Conservation (phyloP, 2,113 vertebrate genomes). For the Philantomba maxwellii region DNA sequence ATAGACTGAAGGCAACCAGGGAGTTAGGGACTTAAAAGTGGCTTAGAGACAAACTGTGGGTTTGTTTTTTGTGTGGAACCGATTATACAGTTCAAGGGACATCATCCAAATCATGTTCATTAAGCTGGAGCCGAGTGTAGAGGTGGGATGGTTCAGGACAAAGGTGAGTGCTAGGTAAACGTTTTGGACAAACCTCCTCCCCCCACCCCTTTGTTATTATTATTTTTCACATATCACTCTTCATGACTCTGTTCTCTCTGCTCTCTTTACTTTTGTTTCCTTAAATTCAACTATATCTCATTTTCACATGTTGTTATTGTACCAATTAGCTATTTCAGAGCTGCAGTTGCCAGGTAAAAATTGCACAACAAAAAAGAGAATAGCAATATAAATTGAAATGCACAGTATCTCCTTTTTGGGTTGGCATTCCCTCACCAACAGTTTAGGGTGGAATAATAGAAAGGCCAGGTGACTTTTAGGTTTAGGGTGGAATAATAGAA, state of each 20-base stretch:
- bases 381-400: not conserved
- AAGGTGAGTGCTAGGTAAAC: slow-evolving; percentile 64
- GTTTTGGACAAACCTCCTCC: not conserved
- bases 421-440: not conserved
- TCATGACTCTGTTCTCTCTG: not conserved
- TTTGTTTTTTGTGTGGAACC: slow-evolving; percentile 58
- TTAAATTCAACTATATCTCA: not conserved
- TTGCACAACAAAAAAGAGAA: not conserved
- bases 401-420: not conserved
- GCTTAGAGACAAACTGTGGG: slow-evolving; percentile 72
- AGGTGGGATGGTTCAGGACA: slow-evolving; percentile 56
- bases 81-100: slow-evolving; percentile 73
- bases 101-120: slow-evolving; percentile 70
- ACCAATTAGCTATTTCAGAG: not conserved
- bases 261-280: not conserved
- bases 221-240: not conserved
- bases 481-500: not conserved
- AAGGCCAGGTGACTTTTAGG: not conserved
- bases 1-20: slow-evolving; percentile 78
- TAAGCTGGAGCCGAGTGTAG: slow-evolving; percentile 66
- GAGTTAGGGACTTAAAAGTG: slow-evolving; percentile 72
- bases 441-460: not conserved
- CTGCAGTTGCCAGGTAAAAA: not conserved
- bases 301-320: not conserved
- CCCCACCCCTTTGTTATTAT: not conserved